A percentile compares a stretch with the other conserved stretches of the same genome.
Evolutionary conservation across 2,113 vertebrate genomes (phyloP).

Genomic region (Sisor rabdophorus): DNA sequence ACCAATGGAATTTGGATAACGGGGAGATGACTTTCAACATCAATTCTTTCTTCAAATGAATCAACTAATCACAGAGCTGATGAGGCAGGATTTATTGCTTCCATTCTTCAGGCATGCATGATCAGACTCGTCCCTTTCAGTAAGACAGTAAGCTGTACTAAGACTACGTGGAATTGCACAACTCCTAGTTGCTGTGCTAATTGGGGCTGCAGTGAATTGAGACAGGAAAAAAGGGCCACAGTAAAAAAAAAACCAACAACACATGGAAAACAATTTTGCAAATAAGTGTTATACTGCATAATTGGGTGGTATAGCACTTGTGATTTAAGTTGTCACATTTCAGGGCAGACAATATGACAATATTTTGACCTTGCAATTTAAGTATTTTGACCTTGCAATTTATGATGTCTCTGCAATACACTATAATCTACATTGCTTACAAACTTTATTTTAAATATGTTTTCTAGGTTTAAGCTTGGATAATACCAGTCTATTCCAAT

Average conservation of each 20-base stretch:
- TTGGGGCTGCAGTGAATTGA: not conserved
- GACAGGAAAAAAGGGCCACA: not conserved
- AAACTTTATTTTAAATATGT: not conserved
- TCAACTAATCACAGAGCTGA: constrained; percentile 23
- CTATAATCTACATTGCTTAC: not conserved
- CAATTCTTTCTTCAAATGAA: constrained; percentile 9
- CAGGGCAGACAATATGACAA: not conserved
- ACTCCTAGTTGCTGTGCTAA: constrained; percentile 5
- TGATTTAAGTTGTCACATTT: not conserved
- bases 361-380: not conserved
- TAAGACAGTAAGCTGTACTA: constrained; percentile 2
- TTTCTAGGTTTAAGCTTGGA: not conserved
- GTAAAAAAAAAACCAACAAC: not conserved
- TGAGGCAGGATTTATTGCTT: constrained; percentile 29
- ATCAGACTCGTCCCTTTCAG: constrained; percentile 15
- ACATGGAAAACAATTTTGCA: not conserved
- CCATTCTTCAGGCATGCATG: constrained; percentile 3
- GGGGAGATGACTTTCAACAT: not conserved
- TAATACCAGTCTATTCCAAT: not conserved
- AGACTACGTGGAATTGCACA: constrained; percentile 17
- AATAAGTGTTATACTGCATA: not conserved
- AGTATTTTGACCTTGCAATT: too few species aligned
- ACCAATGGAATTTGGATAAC: not conserved
- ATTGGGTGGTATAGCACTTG: not conserved
- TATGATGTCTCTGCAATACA: not conserved